A percentile compares a stretch with the other conserved stretches of the same genome.
These are phyloP conservation scores for Philaenus spumarius DNA, from an alignment of 1,140 invertebrate genomes.

Conservation along the genomic window DNA sequence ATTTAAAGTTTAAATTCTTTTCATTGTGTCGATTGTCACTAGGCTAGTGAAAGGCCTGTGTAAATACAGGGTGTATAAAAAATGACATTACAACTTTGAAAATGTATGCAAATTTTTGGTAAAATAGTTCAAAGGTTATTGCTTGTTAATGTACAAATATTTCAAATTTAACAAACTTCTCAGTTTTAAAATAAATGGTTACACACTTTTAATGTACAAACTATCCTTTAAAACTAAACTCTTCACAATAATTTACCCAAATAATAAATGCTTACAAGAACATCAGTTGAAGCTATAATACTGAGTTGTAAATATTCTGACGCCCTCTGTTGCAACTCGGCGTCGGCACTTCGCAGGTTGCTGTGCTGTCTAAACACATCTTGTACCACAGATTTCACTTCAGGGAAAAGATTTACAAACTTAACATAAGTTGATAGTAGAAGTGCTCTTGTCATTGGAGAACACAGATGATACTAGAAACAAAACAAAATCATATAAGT, in stretches of 20 bases:
- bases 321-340: conserved; percentile 95
- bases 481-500: conserved; percentile 27
- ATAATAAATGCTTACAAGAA: conserved; percentile 55
- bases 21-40: too few relatives aligned
- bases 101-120: too few relatives aligned
- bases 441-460: conserved; percentile 89
- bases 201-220: too few relatives aligned
- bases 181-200: background rate
- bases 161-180: background rate
- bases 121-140: too few relatives aligned
- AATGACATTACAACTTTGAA: too few relatives aligned
- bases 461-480: conserved; percentile 89
- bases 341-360: conserved; percentile 94
- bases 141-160: too few relatives aligned
- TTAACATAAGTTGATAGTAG: conserved; percentile 98
- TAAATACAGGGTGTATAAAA: too few relatives aligned
- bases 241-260: background rate
- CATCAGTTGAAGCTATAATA: conserved; percentile 93
- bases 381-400: conserved; percentile 95
- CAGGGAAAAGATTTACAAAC: conserved; percentile 98
- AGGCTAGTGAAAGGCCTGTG: too few relatives aligned
- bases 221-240: background rate
- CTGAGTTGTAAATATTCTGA: conserved; percentile 97
- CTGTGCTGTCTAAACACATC: conserved; percentile 94
- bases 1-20: too few relatives aligned